Base-by-base conservation (phyloP, 2,888 invertebrate genomes). In the Drosophila prostipennis region DNA sequence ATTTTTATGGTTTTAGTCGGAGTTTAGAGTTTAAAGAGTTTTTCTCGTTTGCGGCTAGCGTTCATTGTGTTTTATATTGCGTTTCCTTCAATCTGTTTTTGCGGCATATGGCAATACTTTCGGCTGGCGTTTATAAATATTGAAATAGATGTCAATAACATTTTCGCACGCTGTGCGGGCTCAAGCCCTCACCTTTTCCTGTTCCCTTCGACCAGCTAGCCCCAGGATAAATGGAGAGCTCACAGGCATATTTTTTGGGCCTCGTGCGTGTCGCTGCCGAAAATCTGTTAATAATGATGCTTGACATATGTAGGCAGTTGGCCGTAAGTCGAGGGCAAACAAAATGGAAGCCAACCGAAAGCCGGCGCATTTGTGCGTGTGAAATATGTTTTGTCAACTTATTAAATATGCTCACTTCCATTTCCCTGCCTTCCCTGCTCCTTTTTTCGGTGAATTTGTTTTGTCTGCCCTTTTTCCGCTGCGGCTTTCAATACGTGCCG, bases 311-410 rank as follows among this genome's bases (percentile, higher is more conserved):
- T 80, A 68, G 57, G 65, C 74, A 75, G 51, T 52, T 45, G 57
- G 69, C 54, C 54, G 46, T 52, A 46, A 52, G 59, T 43, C 34
- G 65, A 56, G 42, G 58, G 49, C 72, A 72, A 68, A 78, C 65
- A 68, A 54, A 78, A 75, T 74, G 53, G 63, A 59, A 75, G 56
- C 75, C 67, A 65, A 49, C 40, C 61, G 46, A 69, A 81, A 74
- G 67, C 80, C 72, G 78, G 67, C 83, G 72, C 80, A 73, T 72
- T 86, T 82, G 86, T 87, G 88, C 80, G 86, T 88, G 86, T 88
- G 82, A 83, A 83, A 83, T 83, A 83, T 83, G 82, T 83, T 88
- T 83, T 83, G 88, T 83, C 83, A 88, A 82, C 83, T 86, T 88
- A 83, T 83, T 83, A 83, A 88, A 83, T 83, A 83, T 86, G 87